Evolutionary conservation across 2,113 vertebrate genomes (phyloP), one percentile per base, ranked within the genome.

Genomic region (Felis chaus): DNA sequence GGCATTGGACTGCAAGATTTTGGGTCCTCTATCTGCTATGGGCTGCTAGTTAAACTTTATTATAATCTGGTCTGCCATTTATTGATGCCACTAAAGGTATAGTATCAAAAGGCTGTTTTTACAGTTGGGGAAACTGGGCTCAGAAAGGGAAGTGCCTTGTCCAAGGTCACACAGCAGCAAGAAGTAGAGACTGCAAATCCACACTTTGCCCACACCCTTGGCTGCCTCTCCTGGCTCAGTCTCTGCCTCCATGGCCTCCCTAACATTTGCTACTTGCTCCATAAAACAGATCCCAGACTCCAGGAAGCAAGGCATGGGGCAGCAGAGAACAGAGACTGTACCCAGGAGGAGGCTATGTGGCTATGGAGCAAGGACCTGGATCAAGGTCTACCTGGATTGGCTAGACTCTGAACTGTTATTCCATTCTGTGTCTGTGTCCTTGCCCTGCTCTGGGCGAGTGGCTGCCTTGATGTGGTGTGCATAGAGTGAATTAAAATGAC

Each of bases 371-470:
- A n/a, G n/a, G 21, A 85, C 31, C 68, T 39, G 53, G 45, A 39
- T 18, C 66, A 27, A 19, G 13, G 18, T 13, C 16, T 39, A 50
- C 39, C 63, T n/a, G 19, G 84, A 2, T 4, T n/a, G 27, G 23
- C 83, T 53, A 68, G 84, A 45, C 25, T 12, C n/a, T 55, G 73
- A 3, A 10, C 27, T 86, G 45, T 45, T 21, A 0, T 25, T 66
- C 31, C 50, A 39, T 19, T 45, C 85, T 48, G 16, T 8, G 31
- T 69, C 45, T 41, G 27, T 16, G 48, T 57, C 21, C 27, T n/a
- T 5, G 5, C 9, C 10, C 2, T 1, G 1, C 41, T 73, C 7
- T 11, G 41, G 41, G 29, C 1, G 2, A 3, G 11, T 3, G 0
- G 19, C 36, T 8, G 7, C 39, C 27, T 66, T 21, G 13, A 15